These are phyloP conservation scores for Bicyclus anynana DNA, from an alignment of 1,140 invertebrate genomes.

Conservation along the genomic window DNA sequence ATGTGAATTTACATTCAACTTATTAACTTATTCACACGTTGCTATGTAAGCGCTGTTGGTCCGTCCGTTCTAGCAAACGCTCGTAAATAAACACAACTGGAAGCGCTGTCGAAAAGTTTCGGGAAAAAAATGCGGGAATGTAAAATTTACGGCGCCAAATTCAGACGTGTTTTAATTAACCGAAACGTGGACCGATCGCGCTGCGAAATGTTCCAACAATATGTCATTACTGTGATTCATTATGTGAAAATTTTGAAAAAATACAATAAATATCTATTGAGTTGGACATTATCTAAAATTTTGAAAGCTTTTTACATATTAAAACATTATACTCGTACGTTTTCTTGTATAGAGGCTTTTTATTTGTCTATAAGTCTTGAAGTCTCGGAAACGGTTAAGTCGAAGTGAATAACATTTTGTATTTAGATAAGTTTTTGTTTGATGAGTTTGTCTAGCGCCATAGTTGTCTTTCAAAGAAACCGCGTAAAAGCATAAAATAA, in stretches of 20 bases:
- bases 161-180: conserved; percentile 72
- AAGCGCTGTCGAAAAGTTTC: conserved; percentile 70
- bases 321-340: no score
- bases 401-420: no score
- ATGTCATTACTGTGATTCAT: conserved; percentile 30
- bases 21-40: conserved; percentile 38
- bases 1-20: neutral
- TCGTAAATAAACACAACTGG: conserved; percentile 74
- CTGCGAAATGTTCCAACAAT: conserved; percentile 28
- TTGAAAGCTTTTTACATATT: no score
- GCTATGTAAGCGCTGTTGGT: conserved; percentile 67
- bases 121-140: conserved; percentile 56
- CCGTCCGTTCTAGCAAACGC: conserved; percentile 56
- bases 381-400: no score
- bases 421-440: no score
- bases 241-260: neutral
- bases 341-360: no score
- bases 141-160: conserved; percentile 67
- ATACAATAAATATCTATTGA: neutral
- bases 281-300: no score
- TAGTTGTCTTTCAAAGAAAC: no score
- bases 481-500: no score
- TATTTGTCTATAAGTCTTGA: no score
- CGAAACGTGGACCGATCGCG: conserved; percentile 35
- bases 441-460: no score